phyloP scores from a whole-genome alignment of 2,113 vertebrate genomes.

The Phycodurus eques region DNA sequence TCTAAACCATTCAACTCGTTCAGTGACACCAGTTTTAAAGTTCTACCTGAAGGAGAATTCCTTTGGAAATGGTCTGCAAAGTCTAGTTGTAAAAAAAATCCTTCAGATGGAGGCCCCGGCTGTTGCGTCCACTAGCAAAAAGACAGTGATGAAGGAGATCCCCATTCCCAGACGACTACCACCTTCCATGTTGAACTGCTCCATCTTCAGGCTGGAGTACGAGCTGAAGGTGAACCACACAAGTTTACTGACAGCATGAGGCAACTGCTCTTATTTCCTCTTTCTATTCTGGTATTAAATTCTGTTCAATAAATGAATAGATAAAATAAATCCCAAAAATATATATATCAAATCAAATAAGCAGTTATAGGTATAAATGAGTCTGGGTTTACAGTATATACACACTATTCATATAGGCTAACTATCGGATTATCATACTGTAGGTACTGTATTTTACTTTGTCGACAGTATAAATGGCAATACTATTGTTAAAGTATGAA shows the following conservation, averaged over 20 bases:
- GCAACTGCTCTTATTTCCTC: background rate
- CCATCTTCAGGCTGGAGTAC: slow-evolving; percentile 63
- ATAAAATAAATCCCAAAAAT: no score
- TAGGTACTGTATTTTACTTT: no score
- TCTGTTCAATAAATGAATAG: background rate
- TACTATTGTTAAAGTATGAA: no score
- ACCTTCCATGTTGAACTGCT: slow-evolving; percentile 58
- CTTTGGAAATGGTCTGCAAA: slow-evolving; percentile 9
- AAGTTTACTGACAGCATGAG: background rate
- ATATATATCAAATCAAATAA: no score
- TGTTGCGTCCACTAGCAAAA: slow-evolving; percentile 11
- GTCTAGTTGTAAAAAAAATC: slow-evolving; percentile 51
- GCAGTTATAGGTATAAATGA: no score
- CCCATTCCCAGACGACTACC: slow-evolving; percentile 40
- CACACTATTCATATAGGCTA: no score
- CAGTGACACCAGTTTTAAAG: slow-evolving; percentile 49
- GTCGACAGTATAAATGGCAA: no score
- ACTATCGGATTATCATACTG: no score
- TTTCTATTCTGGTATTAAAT: background rate
- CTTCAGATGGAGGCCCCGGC: slow-evolving; percentile 8
- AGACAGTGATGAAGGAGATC: slow-evolving; percentile 40
- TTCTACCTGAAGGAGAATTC: slow-evolving; percentile 54
- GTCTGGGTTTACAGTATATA: no score
- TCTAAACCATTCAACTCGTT: slow-evolving; percentile 45
- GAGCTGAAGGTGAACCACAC: slow-evolving; percentile 53